Evolutionary conservation across 2,113 vertebrate genomes (phyloP), one percentile per base, ranked within the genome.

Genomic region (Chaetodon auriga): DNA sequence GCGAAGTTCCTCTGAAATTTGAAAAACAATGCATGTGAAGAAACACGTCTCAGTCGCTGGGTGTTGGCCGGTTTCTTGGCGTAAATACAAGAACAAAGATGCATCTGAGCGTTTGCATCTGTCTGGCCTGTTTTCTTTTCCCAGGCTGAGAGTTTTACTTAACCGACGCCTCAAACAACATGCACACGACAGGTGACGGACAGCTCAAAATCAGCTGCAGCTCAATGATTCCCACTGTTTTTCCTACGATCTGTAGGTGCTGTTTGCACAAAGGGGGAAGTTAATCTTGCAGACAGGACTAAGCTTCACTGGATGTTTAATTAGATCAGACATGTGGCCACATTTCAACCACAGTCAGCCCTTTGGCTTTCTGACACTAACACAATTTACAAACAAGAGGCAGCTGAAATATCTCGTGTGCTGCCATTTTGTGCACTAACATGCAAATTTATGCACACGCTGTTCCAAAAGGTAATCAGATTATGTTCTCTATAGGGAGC

Each of bases 401-500:
- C 43, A 16, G 68, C 18, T 61, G 23, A 70, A 65, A 64, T 2
- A 45, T 21, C 25, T 54, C 0, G 30, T 8, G 6, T 1, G 30
- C 48, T 62, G 36, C 41, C 30, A 61, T 71, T 13, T 11, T 43
- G 11, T 68, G 70, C n/a, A 66, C 15, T 19, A 1, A 66, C 6
- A 75, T 68, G 70, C 51, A 73, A 76, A 84, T 79, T 1, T 25
- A 25, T 65, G 46, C 58, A 45, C 38, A 41, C 35, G 61, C 49
- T n/a, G 12, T 38, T 72, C 57, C 61, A 48, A 54, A 38, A 48
- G 21, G 23, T 78, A 81, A 75, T 82, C 25, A 48, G 54, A 65
- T 80, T 21, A 66, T 53, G 64, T n/a, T 19, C 8, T 38, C 60
- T 58, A 68, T 63, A 35, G 30, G 54, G 84, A 43, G 21, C 8